A percentile compares a stretch with the other conserved stretches of the same genome.
Conservation (phyloP, 2,113 vertebrate genomes). For the Butastur rufipennis region DNA sequence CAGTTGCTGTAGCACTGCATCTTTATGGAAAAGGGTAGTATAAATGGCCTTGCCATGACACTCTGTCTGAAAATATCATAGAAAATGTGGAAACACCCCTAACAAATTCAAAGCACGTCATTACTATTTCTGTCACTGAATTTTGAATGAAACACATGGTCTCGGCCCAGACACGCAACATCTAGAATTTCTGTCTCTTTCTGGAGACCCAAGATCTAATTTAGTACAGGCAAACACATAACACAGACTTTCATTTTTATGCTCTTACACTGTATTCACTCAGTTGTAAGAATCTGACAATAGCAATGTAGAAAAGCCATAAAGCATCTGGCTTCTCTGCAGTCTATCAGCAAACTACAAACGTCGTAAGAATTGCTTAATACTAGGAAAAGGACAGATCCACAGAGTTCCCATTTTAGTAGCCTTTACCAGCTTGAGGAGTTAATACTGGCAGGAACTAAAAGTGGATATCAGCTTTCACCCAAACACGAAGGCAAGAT, state of each 20-base stretch:
- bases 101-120: not conserved
- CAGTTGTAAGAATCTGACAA: conserved; percentile 44
- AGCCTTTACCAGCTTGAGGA: not conserved
- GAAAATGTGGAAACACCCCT: not conserved
- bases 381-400: not conserved
- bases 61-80: conserved; percentile 6
- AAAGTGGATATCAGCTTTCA: not conserved
- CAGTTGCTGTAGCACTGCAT: not conserved
- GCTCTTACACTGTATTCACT: not conserved
- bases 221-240: not conserved
- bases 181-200: conserved; percentile 35
- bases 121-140: conserved; percentile 23
- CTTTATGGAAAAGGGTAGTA: not conserved
- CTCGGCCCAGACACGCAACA: not conserved
- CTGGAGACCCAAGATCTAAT: conserved; percentile 24
- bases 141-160: conserved; percentile 26
- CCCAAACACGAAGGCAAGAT: not conserved
- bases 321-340: conserved; percentile 58
- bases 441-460: not conserved
- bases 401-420: not conserved
- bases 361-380: conserved; percentile 27
- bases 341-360: conserved; percentile 37
- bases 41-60: not conserved
- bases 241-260: not conserved
- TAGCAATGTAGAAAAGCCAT: not conserved